A percentile compares a stretch with the other conserved stretches of the same genome.
phyloP scores from a whole-genome alignment of 2,113 vertebrate genomes.

The Ranitomeya imitator region DNA sequence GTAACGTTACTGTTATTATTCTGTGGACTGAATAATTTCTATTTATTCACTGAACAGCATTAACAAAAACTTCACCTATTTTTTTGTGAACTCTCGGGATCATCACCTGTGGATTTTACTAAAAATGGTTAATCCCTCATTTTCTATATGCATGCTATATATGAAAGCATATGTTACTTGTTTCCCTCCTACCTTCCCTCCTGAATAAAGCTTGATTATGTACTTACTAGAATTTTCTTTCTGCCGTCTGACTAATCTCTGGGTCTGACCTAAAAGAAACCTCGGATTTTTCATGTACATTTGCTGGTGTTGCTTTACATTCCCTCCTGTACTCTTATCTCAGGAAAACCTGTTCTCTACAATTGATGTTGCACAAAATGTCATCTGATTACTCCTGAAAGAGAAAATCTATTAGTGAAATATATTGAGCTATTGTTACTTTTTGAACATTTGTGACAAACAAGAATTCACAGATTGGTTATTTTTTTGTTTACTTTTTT shows the following conservation, averaged over 20 bases:
- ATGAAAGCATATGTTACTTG: background rate
- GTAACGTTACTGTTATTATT: background rate
- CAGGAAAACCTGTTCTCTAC: constrained; percentile 7
- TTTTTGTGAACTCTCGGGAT: background rate
- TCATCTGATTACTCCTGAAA: background rate
- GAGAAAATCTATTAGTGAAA: background rate
- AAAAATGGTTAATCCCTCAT: background rate
- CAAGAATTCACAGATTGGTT: background rate
- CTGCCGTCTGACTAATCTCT: constrained; percentile 33
- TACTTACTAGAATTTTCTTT: constrained; percentile 11
- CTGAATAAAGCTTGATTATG: constrained; percentile 15
- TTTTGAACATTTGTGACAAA: background rate
- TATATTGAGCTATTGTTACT: background rate
- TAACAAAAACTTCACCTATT: background rate
- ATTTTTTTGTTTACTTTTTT: background rate
- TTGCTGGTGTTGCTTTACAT: constrained; percentile 25
- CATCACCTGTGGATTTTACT: background rate
- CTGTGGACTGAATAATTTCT: background rate
- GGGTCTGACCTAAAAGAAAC: constrained; percentile 28
- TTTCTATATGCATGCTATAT: background rate
- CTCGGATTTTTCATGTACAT: constrained; percentile 7
- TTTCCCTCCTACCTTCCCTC: background rate
- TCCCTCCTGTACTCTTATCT: constrained; percentile 13
- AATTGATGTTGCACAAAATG: constrained; percentile 17
- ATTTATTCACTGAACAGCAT: background rate